phyloP scores from a whole-genome alignment of 2,113 vertebrate genomes.

The Hassar affinis region DNA sequence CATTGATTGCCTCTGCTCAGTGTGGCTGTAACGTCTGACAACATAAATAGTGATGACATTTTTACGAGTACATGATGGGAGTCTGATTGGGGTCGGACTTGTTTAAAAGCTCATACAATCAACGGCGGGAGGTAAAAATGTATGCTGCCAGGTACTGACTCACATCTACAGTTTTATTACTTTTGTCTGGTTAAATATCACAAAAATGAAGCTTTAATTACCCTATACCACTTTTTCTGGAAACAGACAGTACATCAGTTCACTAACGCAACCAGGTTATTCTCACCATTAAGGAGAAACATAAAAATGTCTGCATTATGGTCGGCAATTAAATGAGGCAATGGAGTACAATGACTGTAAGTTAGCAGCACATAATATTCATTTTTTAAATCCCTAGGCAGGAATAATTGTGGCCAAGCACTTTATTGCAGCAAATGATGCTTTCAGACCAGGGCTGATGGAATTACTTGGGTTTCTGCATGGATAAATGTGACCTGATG shows the following conservation, averaged over 20 bases:
- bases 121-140: neutral
- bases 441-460: neutral
- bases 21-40: neutral
- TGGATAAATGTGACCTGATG: neutral
- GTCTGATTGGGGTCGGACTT: neutral
- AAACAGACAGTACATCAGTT: neutral
- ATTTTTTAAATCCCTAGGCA: constrained; percentile 21
- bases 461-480: constrained; percentile 11
- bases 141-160: neutral
- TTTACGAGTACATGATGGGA: constrained; percentile 11
- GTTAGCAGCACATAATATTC: constrained; percentile 19
- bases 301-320: constrained; percentile 22
- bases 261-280: neutral
- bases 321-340: constrained; percentile 18
- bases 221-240: neutral
- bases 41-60: constrained; percentile 17
- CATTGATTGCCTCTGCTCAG: neutral
- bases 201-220: neutral
- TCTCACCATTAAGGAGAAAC: neutral
- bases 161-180: neutral
- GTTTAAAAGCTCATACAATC: constrained; percentile 21
- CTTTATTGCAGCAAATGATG: neutral
- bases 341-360: constrained; percentile 29
- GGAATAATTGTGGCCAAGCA: neutral
- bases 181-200: neutral